These are phyloP conservation scores for Phymanthus crucifer DNA, from an alignment of 92 coral and sea anemone species.

Conservation along the genomic window DNA sequence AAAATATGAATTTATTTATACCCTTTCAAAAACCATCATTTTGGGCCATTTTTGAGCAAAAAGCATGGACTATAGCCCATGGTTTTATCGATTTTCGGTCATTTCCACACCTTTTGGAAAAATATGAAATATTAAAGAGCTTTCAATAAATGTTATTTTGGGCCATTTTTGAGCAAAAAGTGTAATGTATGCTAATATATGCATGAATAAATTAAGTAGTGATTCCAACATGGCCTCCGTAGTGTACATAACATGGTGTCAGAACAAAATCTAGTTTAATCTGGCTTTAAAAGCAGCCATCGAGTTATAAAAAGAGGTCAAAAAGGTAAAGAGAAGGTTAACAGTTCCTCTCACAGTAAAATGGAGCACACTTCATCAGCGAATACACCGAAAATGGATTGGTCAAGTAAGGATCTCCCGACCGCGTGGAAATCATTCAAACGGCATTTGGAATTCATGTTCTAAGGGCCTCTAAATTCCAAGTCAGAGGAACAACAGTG, in stretches of 20 bases:
- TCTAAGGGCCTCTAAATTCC: conserved; percentile 45
- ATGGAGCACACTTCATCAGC: not conserved
- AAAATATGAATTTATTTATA: no score
- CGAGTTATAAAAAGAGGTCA: not conserved
- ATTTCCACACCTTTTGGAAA: no score
- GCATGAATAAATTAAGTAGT: no score
- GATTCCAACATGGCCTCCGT: no score
- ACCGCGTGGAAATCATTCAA: conserved; percentile 37
- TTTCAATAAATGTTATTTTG: no score
- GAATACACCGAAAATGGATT: conserved; percentile 18
- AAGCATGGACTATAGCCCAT: no score
- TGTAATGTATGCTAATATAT: no score
- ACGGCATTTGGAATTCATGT: conserved; percentile 48
- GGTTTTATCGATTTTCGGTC: no score
- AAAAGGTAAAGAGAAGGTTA: not conserved
- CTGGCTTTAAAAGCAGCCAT: conserved; percentile 7
- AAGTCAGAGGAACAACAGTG: conserved; percentile 40
- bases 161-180: no score
- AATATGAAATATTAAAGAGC: no score
- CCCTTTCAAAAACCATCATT: no score
- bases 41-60: no score
- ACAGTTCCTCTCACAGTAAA: not conserved
- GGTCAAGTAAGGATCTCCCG: conserved; percentile 26
- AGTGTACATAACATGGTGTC: conserved; percentile 34
- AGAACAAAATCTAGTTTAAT: conserved; percentile 16